phyloP scores from a whole-genome alignment of 2,888 invertebrate species.

The Portevinia maculata region DNA sequence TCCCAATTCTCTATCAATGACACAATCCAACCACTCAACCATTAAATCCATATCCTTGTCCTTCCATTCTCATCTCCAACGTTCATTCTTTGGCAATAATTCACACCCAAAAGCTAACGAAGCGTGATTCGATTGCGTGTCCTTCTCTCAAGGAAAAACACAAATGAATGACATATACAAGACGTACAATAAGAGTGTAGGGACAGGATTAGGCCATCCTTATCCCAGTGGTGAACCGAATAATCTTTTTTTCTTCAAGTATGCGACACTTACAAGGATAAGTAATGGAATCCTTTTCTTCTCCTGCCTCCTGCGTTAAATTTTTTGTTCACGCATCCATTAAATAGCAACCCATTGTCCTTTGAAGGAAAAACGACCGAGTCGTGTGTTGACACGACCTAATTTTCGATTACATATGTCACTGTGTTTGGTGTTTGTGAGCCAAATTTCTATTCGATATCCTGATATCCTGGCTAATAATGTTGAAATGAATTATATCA shows the following conservation, averaged over 20 bases:
- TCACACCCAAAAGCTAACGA: constrained; percentile 74
- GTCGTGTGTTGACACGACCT: constrained; percentile 69
- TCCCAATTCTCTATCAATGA: constrained; percentile 45
- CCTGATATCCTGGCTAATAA: constrained; percentile 59
- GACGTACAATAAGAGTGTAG: constrained; percentile 19
- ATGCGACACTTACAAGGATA: constrained; percentile 57
- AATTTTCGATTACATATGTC: constrained; percentile 69
- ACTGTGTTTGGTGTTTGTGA: constrained; percentile 10
- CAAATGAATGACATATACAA: constrained; percentile 52
- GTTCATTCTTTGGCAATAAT: constrained; percentile 57
- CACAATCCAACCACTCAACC: constrained; percentile 66
- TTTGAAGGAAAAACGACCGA: constrained; percentile 21
- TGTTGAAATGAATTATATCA: constrained; percentile 66
- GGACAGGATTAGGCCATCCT: constrained; percentile 60
- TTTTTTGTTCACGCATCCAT: constrained; percentile 72
- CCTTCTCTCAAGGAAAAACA: constrained; percentile 29
- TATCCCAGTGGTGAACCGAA: constrained; percentile 68
- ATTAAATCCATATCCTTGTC: constrained; percentile 62
- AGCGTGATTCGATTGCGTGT: constrained; percentile 71
- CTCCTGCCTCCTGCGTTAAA: constrained; percentile 1
- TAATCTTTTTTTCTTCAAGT: constrained; percentile 61
- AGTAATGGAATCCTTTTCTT: constrained; percentile 71
- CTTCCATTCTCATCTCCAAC: constrained; percentile 1
- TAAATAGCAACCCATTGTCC: constrained; percentile 72
- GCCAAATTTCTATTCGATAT: constrained; percentile 38